Base-by-base conservation (phyloP, 2,113 vertebrate genomes). In the Sula dactylatra region DNA sequence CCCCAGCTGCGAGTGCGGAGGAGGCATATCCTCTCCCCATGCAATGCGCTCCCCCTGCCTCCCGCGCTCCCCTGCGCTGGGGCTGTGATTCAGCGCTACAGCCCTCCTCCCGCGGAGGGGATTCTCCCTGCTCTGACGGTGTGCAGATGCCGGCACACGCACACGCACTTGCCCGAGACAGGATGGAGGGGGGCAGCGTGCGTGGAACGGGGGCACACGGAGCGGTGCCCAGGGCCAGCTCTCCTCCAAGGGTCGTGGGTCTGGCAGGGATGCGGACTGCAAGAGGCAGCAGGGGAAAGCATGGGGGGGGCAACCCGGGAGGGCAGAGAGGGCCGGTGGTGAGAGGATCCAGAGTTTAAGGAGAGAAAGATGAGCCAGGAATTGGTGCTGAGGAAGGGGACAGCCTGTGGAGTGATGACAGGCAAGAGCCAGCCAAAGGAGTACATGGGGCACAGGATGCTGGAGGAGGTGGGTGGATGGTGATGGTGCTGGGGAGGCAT, bases 1-100 rank as follows among this genome's bases (percentile, higher is more conserved):
- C 61, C 91, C 93, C 96, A 96, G 95, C 96, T 96, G 93, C 19
- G 52, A 87, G 82, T 13, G 91, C 5, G 66, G 91, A 87, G 95
- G 95, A 94, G 84, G 93, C 26, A 76, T 16, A 91, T 91, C 93
- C 91, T 93, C 81, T 94, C 89, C 61, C 91, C 3, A 3, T 32
- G 86, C 85, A 50, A 66, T 3, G 8, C 11, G 12, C 24, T 54
- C 95, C 94, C 92, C 49, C 81, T 3, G 26, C 90, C 55, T 86
- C 88, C 77, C 1, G 5, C 62, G 0, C 56, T 70, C 77, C 67
- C 74, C 83, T 1, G 4, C 4, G 1, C 84, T 0, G 10, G 44
- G 88, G 82, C 79, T 86, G 70, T 58, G 58, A 93, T 72, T 78
- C 83, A 74, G 49, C 47, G 2, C 54, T 56, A 11, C 24, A 21